phyloP scores from a whole-genome alignment of 1,140 invertebrate species.

The Aradophagus sp. region DNA sequence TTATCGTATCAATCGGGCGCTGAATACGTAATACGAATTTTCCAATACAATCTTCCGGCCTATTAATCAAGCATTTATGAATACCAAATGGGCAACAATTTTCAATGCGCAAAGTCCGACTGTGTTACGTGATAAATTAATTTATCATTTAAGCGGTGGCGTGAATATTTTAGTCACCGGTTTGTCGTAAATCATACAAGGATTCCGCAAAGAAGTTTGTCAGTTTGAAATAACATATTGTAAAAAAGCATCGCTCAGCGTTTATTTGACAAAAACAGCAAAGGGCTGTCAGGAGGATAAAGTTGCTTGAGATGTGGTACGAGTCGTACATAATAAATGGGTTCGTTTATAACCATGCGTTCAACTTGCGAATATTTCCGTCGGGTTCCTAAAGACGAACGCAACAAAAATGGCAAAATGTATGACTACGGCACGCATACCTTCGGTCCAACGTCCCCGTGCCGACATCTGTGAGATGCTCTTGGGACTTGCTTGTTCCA shows the following conservation, averaged over 20 bases:
- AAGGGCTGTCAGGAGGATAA: too few species aligned
- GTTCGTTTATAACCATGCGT: conserved; percentile 38
- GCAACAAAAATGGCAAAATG: conserved; percentile 13
- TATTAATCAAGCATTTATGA: conserved; percentile 41
- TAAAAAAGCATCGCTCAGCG: too few species aligned
- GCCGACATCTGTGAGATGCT: conserved; percentile 73
- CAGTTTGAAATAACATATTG: conserved; percentile 16
- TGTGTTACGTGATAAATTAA: too few species aligned
- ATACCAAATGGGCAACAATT: too few species aligned
- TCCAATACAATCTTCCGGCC: conserved; percentile 9
- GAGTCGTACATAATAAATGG: conserved; percentile 53
- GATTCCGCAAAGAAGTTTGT: conserved; percentile 26
- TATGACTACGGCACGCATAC: conserved; percentile 11
- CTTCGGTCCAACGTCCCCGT: conserved; percentile 49
- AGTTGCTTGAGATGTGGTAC: conserved; percentile 32
- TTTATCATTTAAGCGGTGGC: too few species aligned
- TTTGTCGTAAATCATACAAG: conserved; percentile 20
- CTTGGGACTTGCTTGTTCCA: conserved; percentile 64
- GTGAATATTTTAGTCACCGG: not conserved
- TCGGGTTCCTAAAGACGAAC: conserved; percentile 23
- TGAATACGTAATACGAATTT: conserved; percentile 22
- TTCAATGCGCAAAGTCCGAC: too few species aligned
- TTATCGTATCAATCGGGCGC: conserved; percentile 33
- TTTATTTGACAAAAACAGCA: too few species aligned
- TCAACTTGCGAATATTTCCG: conserved; percentile 45